Evolutionary conservation across 2,113 vertebrate genomes (phyloP), one percentile per base, ranked within the genome.

Genomic region (Ancistrus triradiatus): DNA sequence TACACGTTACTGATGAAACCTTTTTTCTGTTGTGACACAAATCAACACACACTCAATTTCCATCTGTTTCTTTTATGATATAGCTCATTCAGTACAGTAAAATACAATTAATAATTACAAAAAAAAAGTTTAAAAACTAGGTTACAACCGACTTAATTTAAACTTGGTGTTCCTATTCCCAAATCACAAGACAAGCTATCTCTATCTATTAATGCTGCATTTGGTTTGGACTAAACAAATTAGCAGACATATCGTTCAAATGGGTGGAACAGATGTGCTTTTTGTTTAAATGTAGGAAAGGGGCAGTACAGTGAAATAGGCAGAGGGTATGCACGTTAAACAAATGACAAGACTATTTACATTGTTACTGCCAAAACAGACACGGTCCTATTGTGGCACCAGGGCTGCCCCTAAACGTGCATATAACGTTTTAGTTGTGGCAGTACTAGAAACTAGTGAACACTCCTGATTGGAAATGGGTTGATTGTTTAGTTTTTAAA

Each of bases 71-170:
- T n/a, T 62, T 61, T 59, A 66, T 46, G 61, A 55, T 64, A 60
- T 44, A 71, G 70, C 61, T 69, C 60, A 63, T 42, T 80, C 66
- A 53, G 53, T 62, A 80, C 68, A 78, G 78, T 83, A 76, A 77
- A 80, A 73, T 78, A 72, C 66, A 71, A 72, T 68, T 68, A 75
- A 79, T 57, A 7, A 66, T 77, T 69, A 74, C 66, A 72, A n/a
- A n/a, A n/a, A n/a, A n/a, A 67, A 53, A 48, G 70, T 75, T 59
- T 55, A 73, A 58, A 66, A n/a, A 21, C 60, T 71, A 69, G 62
- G 60, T 68, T 74, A 77, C 57, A 72, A 46, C 47, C 14, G 47
- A 60, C 65, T 62, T 60, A 56, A 63, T 63, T 68, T 63, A 58
- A 70, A 74, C 57, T 66, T 60, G 68, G 50, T 55, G 60, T 76